A percentile compares a stretch with the other conserved stretches of the same genome.
These are phyloP conservation scores for Corythaixoides concolor DNA, from an alignment of 2,113 vertebrate species.

Conservation along the genomic window DNA sequence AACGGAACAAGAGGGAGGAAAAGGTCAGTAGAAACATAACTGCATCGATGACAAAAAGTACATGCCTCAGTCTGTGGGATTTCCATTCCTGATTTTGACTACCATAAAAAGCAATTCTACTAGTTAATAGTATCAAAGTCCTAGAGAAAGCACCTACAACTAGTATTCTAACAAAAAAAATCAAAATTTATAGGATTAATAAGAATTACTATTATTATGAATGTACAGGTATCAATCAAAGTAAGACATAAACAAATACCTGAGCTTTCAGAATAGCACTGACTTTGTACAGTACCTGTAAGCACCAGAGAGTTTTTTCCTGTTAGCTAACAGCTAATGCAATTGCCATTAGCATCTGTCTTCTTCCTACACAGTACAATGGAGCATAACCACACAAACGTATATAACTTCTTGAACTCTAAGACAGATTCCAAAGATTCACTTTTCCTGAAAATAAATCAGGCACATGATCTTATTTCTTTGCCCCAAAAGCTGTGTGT, in stretches of 20 bases:
- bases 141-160: background rate
- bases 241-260: background rate
- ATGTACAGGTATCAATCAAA: background rate
- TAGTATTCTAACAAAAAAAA: background rate
- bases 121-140: background rate
- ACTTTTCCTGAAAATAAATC: background rate
- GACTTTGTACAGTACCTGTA: background rate
- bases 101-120: background rate
- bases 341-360: background rate
- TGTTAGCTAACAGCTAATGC: background rate
- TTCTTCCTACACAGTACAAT: background rate
- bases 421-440: background rate
- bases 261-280: background rate
- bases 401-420: background rate
- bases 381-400: background rate
- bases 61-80: background rate
- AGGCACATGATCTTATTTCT: background rate
- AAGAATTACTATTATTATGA: background rate
- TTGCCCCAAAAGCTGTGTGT: background rate
- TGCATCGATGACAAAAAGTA: background rate
- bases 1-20: background rate
- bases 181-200: background rate
- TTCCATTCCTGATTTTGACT: background rate
- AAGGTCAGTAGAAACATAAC: background rate
- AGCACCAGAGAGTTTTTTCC: background rate